Base-by-base conservation (phyloP, 2,797 vertebrate genomes). In the Pangasius larnaudii region DNA sequence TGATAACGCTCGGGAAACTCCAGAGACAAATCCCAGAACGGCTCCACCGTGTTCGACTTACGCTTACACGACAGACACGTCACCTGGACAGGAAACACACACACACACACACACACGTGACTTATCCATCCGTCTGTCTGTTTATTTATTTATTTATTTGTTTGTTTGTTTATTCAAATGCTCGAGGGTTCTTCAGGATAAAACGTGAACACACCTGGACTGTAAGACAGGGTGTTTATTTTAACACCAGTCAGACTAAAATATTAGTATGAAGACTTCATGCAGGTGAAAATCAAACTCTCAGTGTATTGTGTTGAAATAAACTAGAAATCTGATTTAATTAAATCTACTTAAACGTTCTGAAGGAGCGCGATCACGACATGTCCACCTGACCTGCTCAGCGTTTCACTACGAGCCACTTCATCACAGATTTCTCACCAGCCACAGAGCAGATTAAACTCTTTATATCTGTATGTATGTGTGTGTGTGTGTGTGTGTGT, bases 21-120 rank as follows among this genome's bases (percentile, higher is more conserved):
- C 95, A 99, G 93, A 71, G 98, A 99, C 84, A 99, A 94, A 94
- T 99, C 98, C 98, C 98, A 99, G 90, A 99, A 99, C n/a, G 98
- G 98, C 94, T 99, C 98, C 67, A 99, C 96, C 0, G 98, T 99
- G 96, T 99, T 98, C 22, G 98, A 99, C 95, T 99, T 99, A 96
- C 98, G 97, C 96, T 98, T 97, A 95, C 98, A 99, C 5, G 98
- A 98, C 93, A 98, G 93, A 95, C 98, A 99, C 7, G 98, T 99
- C 93, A 99, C 98, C 98, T 99, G 91, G 24, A 74, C 46, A 58
- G 86, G 3, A 88, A 19, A 36, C 13, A n/a, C 75, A 18, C 74
- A 42, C 39, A 42, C 39, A 39, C 39, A 39, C 39, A 65, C 16
- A 19, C 9, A 72, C 36, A 27, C 42, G 10, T 6, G 1, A 5